Base-by-base conservation (phyloP, 2,113 vertebrate genomes). In the Anguilla rostrata region DNA sequence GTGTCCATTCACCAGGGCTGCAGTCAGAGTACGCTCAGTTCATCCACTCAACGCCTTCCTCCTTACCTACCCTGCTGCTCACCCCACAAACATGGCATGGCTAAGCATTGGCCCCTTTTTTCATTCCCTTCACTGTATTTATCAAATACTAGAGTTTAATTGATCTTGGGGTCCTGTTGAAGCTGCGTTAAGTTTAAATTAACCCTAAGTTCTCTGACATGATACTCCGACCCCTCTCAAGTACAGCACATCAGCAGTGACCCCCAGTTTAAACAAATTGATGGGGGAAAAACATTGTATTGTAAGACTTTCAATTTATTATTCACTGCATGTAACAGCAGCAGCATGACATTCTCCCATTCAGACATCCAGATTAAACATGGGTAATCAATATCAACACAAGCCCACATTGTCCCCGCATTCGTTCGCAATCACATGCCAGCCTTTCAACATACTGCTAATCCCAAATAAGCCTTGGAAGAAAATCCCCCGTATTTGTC, bases 371-470 rank as follows among this genome's bases (percentile, higher is more conserved):
- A 75, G 71, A 75, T 75, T 75, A 75, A 75, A 75, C 71, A 75
- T 34, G n/a, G 71, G 71, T 75, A 75, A 75, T 75, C 71, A 75
- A 75, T 75, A 75, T 75, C 71, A n/a, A 75, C 71, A 75, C 71
- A 34, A 75, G 26, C 71, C 71, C n/a, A 34, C 71, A 75, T n/a
- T 34, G 26, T 75, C 71, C 71, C 26, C 34, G 71, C 26, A 75
- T 75, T 34, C n/a, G 11, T 34, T 26, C 71, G 26, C 11, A 75
- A 34, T 75, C n/a, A 75, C 71, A 75, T 12, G 26, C 71, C 71
- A 29, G 71, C 71, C 71, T 75, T 75, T 75, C 71, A 75, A n/a
- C 71, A 75, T 9, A 75, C 71, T 34, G 9, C 71, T 75, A 75
- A 75, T 75, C 71, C 71, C 71, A 75, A 75, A 75, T 75, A 75